Base-by-base conservation (phyloP, 2,888 invertebrate species). In the Scelioninae gen. 1 region DNA sequence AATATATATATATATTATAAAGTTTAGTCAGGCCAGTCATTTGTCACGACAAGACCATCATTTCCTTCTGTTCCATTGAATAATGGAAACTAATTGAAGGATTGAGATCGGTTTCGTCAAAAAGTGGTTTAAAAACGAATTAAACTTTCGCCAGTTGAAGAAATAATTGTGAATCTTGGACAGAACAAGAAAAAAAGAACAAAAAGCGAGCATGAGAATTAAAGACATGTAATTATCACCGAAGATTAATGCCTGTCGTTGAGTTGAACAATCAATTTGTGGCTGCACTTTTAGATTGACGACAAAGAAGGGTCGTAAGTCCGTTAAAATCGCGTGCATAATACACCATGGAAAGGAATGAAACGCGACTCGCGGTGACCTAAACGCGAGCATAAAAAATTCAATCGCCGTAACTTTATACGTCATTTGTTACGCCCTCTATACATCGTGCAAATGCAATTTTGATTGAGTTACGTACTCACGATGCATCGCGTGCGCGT, bases 321-420 rank as follows among this genome's bases (percentile, higher is more conserved):
- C 63, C 55, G 72, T 77, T 31, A 77, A 68, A 72, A 55, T 66
- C 62, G 72, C 68, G 55, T 82, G 47, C 66, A 82, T 82, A 43
- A 77, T 77, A 60, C 23, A 82, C 23, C 13, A 16, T 11, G 38
- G 9, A 56, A 34, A 32, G n/a, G n/a, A n/a, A n/a, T n/a, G n/a
- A n/a, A n/a, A n/a, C n/a, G n/a, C n/a, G n/a, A n/a, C n/a, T n/a
- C n/a, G n/a, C n/a, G n/a, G n/a, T n/a, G n/a, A n/a, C n/a, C n/a
- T n/a, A n/a, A n/a, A n/a, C n/a, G n/a, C n/a, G n/a, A n/a, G n/a
- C n/a, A n/a, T n/a, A n/a, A n/a, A n/a, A n/a, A n/a, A n/a, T n/a
- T n/a, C n/a, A n/a, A n/a, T n/a, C n/a, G n/a, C n/a, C n/a, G n/a
- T n/a, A n/a, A n/a, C n/a, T n/a, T n/a, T n/a, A n/a, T n/a, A n/a